These are phyloP conservation scores for Xenus cinereus DNA, from an alignment of 2,113 vertebrate species.

Conservation along the genomic window DNA sequence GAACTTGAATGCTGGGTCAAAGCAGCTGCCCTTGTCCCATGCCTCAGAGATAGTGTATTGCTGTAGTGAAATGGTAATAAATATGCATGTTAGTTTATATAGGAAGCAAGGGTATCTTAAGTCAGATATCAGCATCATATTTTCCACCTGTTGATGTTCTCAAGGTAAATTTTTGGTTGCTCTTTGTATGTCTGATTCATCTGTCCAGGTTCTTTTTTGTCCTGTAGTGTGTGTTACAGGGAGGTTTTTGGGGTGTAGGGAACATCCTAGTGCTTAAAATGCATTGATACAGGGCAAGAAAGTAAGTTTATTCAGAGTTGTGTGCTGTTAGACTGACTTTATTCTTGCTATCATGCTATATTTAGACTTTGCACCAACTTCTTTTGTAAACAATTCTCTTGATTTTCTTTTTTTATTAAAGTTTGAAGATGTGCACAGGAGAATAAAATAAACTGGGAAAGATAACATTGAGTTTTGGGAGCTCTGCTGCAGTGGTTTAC, in stretches of 20 bases:
- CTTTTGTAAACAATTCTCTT: not conserved
- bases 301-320: not conserved
- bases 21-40: not conserved
- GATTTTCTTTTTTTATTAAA: not conserved
- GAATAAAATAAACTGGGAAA: not conserved
- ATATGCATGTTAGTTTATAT: accelerated
- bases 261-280: not conserved
- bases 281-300: not conserved
- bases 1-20: not conserved
- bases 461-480: accelerated
- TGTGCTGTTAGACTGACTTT: not conserved
- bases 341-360: accelerated
- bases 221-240: not conserved
- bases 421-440: not conserved
- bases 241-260: not conserved
- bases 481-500: not conserved
- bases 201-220: not conserved
- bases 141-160: not conserved
- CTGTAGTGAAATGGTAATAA: not conserved
- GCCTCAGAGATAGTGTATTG: not conserved
- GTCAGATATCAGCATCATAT: not conserved
- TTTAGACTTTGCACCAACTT: not conserved
- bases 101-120: not conserved
- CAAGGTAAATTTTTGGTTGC: not conserved
- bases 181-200: not conserved